phyloP scores from a whole-genome alignment of 2,113 vertebrate species.

The Cheilinus undulatus region DNA sequence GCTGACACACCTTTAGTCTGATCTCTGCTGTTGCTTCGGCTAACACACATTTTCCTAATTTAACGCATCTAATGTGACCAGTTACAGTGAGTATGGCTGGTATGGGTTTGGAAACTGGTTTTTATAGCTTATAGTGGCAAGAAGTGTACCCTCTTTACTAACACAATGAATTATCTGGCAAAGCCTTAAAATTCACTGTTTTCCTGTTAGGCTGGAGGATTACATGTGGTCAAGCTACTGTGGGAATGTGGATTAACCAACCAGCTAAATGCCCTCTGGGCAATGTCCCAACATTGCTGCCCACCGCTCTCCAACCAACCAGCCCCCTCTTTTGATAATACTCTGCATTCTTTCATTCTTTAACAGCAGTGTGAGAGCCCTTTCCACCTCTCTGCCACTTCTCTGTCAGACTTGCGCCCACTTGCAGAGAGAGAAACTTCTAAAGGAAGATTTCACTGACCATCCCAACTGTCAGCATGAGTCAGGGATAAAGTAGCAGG shows the following conservation, averaged over 20 bases:
- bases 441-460: constrained; percentile 12
- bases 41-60: not conserved
- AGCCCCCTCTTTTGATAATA: constrained; percentile 62
- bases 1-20: not conserved
- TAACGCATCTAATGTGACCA: not conserved
- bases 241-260: constrained; percentile 70
- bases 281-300: constrained; percentile 54
- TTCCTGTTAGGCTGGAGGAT: not conserved
- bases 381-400: constrained; percentile 52
- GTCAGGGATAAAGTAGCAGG: constrained; percentile 14
- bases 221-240: constrained; percentile 28
- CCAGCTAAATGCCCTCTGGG: constrained; percentile 59
- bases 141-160: not conserved
- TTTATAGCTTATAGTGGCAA: not conserved
- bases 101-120: not conserved
- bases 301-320: constrained; percentile 42
- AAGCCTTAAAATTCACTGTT: not conserved
- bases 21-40: not conserved
- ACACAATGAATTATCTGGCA: not conserved
- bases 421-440: constrained; percentile 19
- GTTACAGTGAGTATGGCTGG: not conserved
- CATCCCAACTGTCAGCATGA: constrained; percentile 15
- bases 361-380: constrained; percentile 63
- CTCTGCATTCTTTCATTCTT: constrained; percentile 80
- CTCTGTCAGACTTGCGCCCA: constrained; percentile 23